A percentile compares a stretch with the other conserved stretches of the same genome.
Conservation (phyloP, 2,113 vertebrate genomes). For the Polyodon spathula region DNA sequence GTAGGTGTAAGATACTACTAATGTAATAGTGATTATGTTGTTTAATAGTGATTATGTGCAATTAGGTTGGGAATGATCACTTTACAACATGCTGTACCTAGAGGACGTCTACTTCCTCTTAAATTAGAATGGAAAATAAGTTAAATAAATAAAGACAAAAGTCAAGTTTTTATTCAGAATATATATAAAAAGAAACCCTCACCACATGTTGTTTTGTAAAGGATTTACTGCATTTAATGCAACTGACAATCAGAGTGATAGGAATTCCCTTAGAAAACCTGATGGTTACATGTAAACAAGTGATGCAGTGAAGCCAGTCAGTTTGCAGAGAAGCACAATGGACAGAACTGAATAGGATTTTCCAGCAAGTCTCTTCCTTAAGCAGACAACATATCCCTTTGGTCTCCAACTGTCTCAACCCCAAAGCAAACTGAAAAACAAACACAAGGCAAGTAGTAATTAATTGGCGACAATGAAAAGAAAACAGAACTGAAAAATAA, state of each 20-base stretch:
- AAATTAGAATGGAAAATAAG: not conserved
- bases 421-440: conserved; percentile 53
- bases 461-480: not conserved
- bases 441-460: not conserved
- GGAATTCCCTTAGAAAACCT: not conserved
- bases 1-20: not conserved
- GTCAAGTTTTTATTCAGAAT: not conserved
- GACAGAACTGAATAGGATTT: not conserved
- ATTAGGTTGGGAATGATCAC: not conserved
- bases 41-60: too few relatives aligned
- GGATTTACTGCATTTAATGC: not conserved
- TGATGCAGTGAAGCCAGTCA: not conserved
- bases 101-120: not conserved
- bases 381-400: conserved; percentile 1
- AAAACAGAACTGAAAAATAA: not conserved
- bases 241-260: not conserved
- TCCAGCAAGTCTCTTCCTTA: not conserved
- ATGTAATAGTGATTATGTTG: too few relatives aligned
- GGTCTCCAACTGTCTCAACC: conserved; percentile 34
- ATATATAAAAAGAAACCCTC: not conserved
- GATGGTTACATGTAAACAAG: not conserved
- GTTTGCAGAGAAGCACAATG: not conserved
- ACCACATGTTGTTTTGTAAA: not conserved
- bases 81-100: not conserved
- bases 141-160: not conserved